Conservation (phyloP, 2,797 vertebrate genomes). For the Poeciliopsis turneri region DNA sequence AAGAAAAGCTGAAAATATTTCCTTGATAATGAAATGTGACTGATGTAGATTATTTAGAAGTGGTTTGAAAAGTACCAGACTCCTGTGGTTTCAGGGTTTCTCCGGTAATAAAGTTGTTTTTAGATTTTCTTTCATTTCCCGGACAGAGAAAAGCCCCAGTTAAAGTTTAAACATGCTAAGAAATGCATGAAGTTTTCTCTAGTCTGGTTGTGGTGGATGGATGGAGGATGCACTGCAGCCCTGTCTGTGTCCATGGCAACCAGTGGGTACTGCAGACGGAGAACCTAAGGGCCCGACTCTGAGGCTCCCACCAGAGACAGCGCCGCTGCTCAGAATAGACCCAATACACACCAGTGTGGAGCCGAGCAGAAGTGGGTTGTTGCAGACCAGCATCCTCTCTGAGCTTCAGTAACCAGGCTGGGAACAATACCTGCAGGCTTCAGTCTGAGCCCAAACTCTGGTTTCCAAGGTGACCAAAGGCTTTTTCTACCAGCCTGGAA, state of each 20-base stretch:
- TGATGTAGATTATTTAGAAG: background rate
- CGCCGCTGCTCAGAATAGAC: slow-evolving; percentile 57
- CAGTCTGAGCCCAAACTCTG: slow-evolving; percentile 11
- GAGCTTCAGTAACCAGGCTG: slow-evolving; percentile 28
- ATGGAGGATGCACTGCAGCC: slow-evolving; percentile 35
- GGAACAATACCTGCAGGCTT: background rate
- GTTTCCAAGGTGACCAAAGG: background rate
- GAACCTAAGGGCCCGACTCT: slow-evolving; percentile 42
- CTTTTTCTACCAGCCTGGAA: background rate
- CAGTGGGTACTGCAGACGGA: slow-evolving; percentile 43
- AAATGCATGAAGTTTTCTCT: slow-evolving; percentile 9
- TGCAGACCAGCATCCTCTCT: slow-evolving; percentile 45
- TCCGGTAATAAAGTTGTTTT: background rate
- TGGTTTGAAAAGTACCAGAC: background rate
- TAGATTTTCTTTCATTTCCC: background rate
- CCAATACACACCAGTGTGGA: slow-evolving; percentile 34
- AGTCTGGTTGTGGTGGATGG: slow-evolving; percentile 25
- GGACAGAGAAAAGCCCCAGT: slow-evolving; percentile 15
- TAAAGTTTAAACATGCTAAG: slow-evolving; percentile 29
- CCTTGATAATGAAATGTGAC: background rate
- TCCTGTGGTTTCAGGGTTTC: background rate
- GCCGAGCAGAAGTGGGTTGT: slow-evolving; percentile 59
- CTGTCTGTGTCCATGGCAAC: slow-evolving; percentile 65
- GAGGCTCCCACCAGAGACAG: slow-evolving; percentile 45
- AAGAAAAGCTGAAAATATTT: background rate